Percentiles rank a stretch among this genome's conserved stretches.
phyloP scores from a whole-genome alignment of 2,888 invertebrate genomes.

The Eugnorisma glareosa region DNA sequence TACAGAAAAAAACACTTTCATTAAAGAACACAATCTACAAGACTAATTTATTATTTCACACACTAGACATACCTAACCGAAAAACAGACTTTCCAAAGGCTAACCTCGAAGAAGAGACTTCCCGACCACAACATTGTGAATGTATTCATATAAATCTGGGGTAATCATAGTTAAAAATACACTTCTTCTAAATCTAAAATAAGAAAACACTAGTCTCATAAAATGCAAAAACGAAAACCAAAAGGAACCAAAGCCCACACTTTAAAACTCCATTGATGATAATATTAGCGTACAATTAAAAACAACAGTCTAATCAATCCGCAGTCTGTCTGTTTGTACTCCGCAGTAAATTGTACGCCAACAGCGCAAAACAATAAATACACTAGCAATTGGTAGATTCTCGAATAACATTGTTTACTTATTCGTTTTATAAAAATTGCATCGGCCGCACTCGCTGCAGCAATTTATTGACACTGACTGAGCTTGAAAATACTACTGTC shows the following conservation, averaged over 20 bases:
- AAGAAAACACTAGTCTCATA: conserved; percentile 34
- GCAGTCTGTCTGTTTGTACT: conserved; percentile 51
- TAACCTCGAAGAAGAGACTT: background rate
- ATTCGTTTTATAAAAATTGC: conserved; percentile 75
- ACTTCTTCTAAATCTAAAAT: conserved; percentile 19
- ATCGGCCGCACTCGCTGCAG: conserved; percentile 70
- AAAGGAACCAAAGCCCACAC: conserved; percentile 15
- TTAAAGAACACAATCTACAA: background rate
- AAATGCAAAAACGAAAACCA: conserved; percentile 46
- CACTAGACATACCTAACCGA: conserved; percentile 2
- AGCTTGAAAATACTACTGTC: conserved; percentile 55
- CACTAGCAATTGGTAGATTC: conserved; percentile 66
- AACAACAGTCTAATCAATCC: conserved; percentile 55
- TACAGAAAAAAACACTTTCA: background rate
- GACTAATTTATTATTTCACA: background rate
- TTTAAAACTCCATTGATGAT: conserved; percentile 30
- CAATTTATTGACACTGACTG: conserved; percentile 69
- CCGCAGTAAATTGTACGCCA: conserved; percentile 58
- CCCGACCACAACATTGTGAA: background rate
- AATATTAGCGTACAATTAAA: conserved; percentile 54
- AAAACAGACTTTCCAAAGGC: background rate
- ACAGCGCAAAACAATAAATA: conserved; percentile 69
- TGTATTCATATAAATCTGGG: conserved; percentile 33
- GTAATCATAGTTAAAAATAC: conserved; percentile 10
- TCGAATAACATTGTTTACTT: conserved; percentile 70